Evolutionary conservation across 2,888 invertebrate genomes (phyloP), one percentile per base, ranked within the genome.

Genomic region (Apomyelois bistriatella): DNA sequence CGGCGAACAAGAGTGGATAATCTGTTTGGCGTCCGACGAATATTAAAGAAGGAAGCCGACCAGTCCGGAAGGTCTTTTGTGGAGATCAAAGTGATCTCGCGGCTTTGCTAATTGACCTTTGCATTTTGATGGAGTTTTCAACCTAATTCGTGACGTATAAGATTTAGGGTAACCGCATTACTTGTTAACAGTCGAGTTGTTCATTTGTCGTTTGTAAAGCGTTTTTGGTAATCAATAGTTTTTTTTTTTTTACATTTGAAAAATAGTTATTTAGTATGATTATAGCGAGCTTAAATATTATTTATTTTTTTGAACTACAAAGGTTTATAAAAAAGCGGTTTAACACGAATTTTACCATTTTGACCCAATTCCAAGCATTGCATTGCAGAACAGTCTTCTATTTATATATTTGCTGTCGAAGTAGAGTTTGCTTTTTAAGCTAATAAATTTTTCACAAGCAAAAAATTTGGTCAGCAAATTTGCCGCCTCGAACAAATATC

Each of bases 1-100:
- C 79, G 68, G 72, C 72, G 73, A 82, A 79, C 78, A 82, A 81
- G 82, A 85, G 84, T 83, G 80, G 80, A 81, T 87, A 86, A 85
- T 85, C 85, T 82, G 78, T 79, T 79, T 76, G 74, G 73, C 78
- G 77, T 82, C 81, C 69, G 72, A 76, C 72, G 79, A 82, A 80
- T 77, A 80, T 85, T 82, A 82, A 81, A 81, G 82, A 79, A 80
- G 76, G 82, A 78, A 80, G 76, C 72, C 76, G 73, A 69, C 74
- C 70, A 69, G 62, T 64, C 70, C 76, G 72, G 74, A 75, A 79
- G 74, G 72, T 74, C 76, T 79, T 80, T 79, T 77, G 74, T 74
- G 66, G 66, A 81, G 84, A 85, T 87, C 82, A 86, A 87, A 86
- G 80, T 73, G 74, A 74, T 76, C 73, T 73, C 64, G 68, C 70